Evolutionary conservation across 2,797 vertebrate genomes (phyloP), one percentile per base, ranked within the genome.

Genomic region (Poecile montanus): DNA sequence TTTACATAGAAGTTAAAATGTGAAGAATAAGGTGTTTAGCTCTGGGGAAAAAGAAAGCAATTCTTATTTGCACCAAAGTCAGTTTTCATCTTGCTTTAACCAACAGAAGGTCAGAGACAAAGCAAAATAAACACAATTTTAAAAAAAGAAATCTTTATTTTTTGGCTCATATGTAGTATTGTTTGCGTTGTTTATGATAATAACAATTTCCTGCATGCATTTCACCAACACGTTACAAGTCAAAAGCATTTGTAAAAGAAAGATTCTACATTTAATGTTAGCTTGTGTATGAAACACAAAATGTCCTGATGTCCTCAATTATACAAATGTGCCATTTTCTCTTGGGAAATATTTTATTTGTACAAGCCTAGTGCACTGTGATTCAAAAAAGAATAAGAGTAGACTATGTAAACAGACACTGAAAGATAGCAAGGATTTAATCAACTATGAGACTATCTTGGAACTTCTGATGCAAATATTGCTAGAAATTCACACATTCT

Each of bases 121-220:
- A 96, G 70, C 84, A 93, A 96, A 95, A 94, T 40, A 96, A 97
- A 95, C 98, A 98, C 96, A 98, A 98, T 98, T 96, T 96, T 98
- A 95, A 34, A 30, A 87, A 83, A 18, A 96, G 97, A 98, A 97
- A 97, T 98, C 97, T 99, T 99, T 99, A 99, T 99, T 99, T 98
- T 98, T 98, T 98, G 98, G 98, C 97, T 98, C 98, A 93, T 98
- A 99, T 98, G 97, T 99, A 91, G 98, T 94, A 95, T 97, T 96
- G 92, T 96, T 97, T 94, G 98, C 90, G 93, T 98, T 98, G 98
- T 98, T 98, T 98, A 97, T 98, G 98, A 94, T 98, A 98, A 98
- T 98, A 98, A 97, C 98, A 98, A 97, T 98, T 98, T 98, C 97
- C 98, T 98, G 98, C 99, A 99, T 99, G 99, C 99, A 99, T 96